Evolutionary conservation across 2,113 vertebrate species (phyloP), one percentile per base, ranked within the genome.

Genomic region (Caretta caretta): DNA sequence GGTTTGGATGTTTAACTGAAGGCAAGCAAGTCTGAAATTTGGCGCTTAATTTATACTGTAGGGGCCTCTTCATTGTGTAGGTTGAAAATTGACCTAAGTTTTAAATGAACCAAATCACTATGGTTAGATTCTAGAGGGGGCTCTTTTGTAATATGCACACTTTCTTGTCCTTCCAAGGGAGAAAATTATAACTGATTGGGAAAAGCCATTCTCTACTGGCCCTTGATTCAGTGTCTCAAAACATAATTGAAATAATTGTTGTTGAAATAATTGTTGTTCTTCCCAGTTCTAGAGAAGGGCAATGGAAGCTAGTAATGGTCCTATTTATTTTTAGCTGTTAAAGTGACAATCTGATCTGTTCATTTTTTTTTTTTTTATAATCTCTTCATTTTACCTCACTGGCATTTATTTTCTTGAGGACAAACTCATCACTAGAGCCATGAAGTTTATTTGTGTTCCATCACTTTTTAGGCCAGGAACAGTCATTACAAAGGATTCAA

Each of bases 401-500:
- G 4, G 2, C 8, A 75, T 54, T 62, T 92, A 78, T 93, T 42
- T 50, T 75, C 59, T 62, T 54, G 16, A 29, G 38, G 29, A 17
- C 4, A n/a, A 91, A 80, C 84, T 69, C 83, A 57, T 84, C 49
- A 72, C 8, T 49, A 86, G 27, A 76, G 5, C 59, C 80, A 84
- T 53, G 35, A 51, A 79, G 9, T 69, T 50, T 29, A 35, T 93
- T 81, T 79, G 35, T 81, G n/a, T 6, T 80, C 2, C 46, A 35
- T 79, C 50, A 16, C 78, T 78, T 87, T 94, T 78, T 75, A 94
- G 91, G 5, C 46, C 62, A 80, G 51, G 85, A 80, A 79, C 72
- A n/a, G 69, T 96, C n/a, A 95, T 97, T 93, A 92, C 54, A 89
- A 93, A 96, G 56, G 84, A 96, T 50, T 91, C 48, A 24, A 92